These are phyloP conservation scores for Malthinus seriepunctatus DNA, from an alignment of 2,888 invertebrate genomes.

Conservation along the genomic window DNA sequence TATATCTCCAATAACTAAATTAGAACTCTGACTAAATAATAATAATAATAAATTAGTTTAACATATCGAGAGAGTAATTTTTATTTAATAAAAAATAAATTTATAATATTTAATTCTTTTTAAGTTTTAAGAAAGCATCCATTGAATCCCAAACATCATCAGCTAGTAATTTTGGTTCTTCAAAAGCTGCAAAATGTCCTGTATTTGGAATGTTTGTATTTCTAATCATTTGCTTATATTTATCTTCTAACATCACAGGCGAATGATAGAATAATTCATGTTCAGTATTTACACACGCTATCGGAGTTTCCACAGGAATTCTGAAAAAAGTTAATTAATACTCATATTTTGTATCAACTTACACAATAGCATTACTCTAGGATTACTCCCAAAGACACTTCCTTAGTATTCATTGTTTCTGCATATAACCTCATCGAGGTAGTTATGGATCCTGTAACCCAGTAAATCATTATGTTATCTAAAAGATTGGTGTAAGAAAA, in stretches of 20 bases:
- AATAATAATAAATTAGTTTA: too few relatives aligned
- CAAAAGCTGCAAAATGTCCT: too few relatives aligned
- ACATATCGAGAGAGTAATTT: too few relatives aligned
- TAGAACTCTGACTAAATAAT: too few relatives aligned
- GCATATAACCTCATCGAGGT: constrained; percentile 73
- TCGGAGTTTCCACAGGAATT: constrained; percentile 67
- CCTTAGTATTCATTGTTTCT: constrained; percentile 51
- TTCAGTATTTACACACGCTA: constrained; percentile 73
- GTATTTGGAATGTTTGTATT: constrained; percentile 81
- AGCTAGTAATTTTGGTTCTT: constrained; percentile 71
- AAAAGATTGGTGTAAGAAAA: constrained; percentile 71
- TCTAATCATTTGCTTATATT: constrained; percentile 69
- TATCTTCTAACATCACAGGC: constrained; percentile 61
- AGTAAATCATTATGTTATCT: constrained; percentile 80
- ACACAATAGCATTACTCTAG: neutral
- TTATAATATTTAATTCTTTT: too few relatives aligned
- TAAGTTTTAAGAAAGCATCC: too few relatives aligned
- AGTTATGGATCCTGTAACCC: constrained; percentile 70
- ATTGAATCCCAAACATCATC: constrained; percentile 70
- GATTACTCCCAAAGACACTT: neutral
- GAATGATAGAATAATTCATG: constrained; percentile 67
- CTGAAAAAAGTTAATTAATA: constrained; percentile 51
- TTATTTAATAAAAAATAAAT: too few relatives aligned
- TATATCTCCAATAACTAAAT: too few relatives aligned
- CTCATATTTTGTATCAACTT: neutral